These are phyloP conservation scores for Lepisosteus oculatus DNA, from an alignment of 2,113 vertebrate genomes.

Conservation along the genomic window DNA sequence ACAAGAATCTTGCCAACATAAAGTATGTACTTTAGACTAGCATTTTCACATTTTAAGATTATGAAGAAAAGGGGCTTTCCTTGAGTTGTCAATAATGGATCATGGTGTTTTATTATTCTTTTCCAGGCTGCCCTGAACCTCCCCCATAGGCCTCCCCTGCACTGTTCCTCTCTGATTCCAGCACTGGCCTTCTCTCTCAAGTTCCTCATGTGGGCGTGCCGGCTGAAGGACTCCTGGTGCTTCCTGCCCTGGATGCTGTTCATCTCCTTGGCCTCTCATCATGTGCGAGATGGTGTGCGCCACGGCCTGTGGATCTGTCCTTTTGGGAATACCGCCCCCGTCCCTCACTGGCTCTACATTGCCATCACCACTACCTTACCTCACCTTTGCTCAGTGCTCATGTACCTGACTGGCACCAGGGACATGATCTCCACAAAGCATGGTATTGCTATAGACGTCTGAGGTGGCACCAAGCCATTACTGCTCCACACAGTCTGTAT, in stretches of 20 bases:
- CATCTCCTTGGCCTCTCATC: constrained; percentile 90
- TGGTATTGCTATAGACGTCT: constrained; percentile 85
- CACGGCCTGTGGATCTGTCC: constrained; percentile 93
- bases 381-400: constrained; percentile 86
- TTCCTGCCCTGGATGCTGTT: constrained; percentile 96
- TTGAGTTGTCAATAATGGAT: too few species aligned
- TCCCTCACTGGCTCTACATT: constrained; percentile 91
- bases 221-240: constrained; percentile 89
- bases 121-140: constrained; percentile 81
- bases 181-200: constrained; percentile 76
- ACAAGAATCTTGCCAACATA: too few species aligned
- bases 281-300: constrained; percentile 84
- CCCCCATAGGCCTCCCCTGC: constrained; percentile 83
- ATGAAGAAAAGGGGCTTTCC: too few species aligned
- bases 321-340: constrained; percentile 83
- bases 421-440: constrained; percentile 88
- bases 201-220: constrained; percentile 79
- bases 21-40: too few species aligned
- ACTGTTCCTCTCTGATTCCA: constrained; percentile 89
- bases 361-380: constrained; percentile 86
- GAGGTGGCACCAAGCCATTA: constrained; percentile 24
- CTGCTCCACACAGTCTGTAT: too few species aligned
- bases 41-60: too few species aligned
- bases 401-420: constrained; percentile 90
- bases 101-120: background rate